A percentile compares a stretch with the other conserved stretches of the same genome.
phyloP scores from a whole-genome alignment of 1,140 invertebrate genomes.

The Caenorhabditis remanei region DNA sequence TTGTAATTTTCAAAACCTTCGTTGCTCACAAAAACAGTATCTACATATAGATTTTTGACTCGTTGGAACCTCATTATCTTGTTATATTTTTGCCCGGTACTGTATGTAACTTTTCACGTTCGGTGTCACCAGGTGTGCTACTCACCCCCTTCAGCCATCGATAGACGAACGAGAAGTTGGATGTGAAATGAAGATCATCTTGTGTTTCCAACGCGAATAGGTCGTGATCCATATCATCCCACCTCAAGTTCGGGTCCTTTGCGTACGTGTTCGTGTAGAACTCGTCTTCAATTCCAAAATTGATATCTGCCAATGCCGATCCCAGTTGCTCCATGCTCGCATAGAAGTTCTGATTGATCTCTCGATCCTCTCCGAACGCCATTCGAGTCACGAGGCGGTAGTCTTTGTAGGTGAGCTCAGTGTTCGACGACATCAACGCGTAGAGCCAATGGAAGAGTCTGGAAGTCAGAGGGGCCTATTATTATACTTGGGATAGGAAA shows the following conservation, averaged over 20 bases:
- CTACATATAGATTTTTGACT: too few relatives aligned
- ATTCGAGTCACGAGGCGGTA: background rate
- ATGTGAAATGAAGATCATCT: background rate
- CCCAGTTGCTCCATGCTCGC: background rate
- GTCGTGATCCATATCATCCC: background rate
- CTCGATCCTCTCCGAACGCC: background rate
- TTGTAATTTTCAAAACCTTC: too few relatives aligned
- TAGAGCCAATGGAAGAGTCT: constrained; percentile 4
- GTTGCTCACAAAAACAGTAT: too few relatives aligned
- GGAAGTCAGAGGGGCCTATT: background rate
- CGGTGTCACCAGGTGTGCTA: too few relatives aligned
- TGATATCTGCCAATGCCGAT: background rate
- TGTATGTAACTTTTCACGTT: too few relatives aligned
- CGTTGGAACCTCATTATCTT: too few relatives aligned
- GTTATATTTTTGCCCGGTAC: too few relatives aligned
- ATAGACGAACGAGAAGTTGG: background rate
- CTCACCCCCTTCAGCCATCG: constrained; percentile 16
- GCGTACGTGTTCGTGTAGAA: constrained; percentile 29
- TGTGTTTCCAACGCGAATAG: too few relatives aligned
- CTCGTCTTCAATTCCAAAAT: constrained; percentile 4
- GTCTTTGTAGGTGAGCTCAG: background rate
- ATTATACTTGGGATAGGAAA: too few relatives aligned
- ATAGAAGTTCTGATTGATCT: background rate
- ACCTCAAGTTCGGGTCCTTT: background rate
- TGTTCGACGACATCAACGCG: background rate